Conservation (phyloP, 2,113 vertebrate genomes). For the Alaudala cheleensis region DNA sequence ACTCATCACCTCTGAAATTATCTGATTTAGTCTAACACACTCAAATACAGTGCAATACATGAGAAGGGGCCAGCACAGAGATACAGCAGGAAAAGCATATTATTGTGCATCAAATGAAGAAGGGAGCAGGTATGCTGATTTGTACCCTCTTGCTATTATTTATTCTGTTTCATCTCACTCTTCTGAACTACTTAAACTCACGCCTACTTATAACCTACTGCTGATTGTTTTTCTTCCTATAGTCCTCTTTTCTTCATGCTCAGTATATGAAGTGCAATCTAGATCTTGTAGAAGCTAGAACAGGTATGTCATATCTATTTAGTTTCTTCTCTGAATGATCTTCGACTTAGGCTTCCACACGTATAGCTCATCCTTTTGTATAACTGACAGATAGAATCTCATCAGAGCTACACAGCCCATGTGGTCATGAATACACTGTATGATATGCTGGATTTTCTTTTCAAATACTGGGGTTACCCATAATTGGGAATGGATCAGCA, state of each 20-base stretch:
- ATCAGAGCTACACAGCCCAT: neutral
- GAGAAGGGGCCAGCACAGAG: neutral
- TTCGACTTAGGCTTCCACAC: neutral
- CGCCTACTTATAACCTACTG: neutral
- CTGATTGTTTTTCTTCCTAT: neutral
- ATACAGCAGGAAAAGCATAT: neutral
- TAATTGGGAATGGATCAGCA: neutral
- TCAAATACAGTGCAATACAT: neutral
- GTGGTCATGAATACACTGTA: neutral
- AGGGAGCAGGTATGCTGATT: neutral
- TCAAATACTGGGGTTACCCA: neutral
- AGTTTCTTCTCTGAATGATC: neutral
- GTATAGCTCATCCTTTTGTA: neutral
- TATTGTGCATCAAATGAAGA: neutral
- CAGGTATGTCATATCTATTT: neutral
- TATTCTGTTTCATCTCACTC: conserved; percentile 5
- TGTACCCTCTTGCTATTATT: neutral
- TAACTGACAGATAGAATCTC: neutral
- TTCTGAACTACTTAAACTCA: neutral
- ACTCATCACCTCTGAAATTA: neutral
- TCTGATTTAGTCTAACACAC: neutral
- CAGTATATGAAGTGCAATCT: neutral
- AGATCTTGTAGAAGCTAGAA: neutral
- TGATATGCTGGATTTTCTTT: neutral
- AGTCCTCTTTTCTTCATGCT: neutral